Evolutionary conservation across 2,888 invertebrate genomes (phyloP), one percentile per base, ranked within the genome.

Genomic region (Platycnemis pennipes): DNA sequence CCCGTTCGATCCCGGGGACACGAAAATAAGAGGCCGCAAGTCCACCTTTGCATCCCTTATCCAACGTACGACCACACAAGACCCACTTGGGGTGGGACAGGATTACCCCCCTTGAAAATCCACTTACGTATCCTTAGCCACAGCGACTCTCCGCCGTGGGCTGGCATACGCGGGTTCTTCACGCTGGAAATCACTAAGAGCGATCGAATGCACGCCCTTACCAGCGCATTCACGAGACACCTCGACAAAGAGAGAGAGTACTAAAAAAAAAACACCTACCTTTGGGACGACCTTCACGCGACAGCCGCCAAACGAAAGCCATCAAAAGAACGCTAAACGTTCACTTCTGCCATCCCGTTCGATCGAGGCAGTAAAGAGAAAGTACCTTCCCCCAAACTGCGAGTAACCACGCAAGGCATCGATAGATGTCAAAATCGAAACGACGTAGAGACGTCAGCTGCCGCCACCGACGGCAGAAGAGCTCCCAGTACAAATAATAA

Each of bases 401-500:
- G 37, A 77, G 13, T 37, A 77, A 31, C 37, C 77, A 31, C 77
- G 77, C 37, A 37, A 77, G 37, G 91, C 91, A 91, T 63, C 42
- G 42, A 91, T 63, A 44, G 88, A 49, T 49, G 89, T 63, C 63
- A 46, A 91, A 46, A 37, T 91, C 63, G 56, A 91, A 63, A 26
- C 91, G 26, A 44, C 56, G 91, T 42, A 89, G 53, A 89, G 53
- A 56, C 91, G 49, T 37, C 89, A 53, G 5, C 56, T 53, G 56
- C 44, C 53, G 91, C 91, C 91, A 44, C 91, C 91, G 69, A 77
- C 16, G 37, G 31, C 63, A 63, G 56, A 56, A 69, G 46, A 86
- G 42, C 37, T 37, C 42, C 8, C 19, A 56, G 49, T 31, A 11
- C 26, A 63, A 63, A 63, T 19, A 63, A 77, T 31, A 31, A 77